Base-by-base conservation (phyloP, 2,797 vertebrate species). In the Allobates femoralis region DNA sequence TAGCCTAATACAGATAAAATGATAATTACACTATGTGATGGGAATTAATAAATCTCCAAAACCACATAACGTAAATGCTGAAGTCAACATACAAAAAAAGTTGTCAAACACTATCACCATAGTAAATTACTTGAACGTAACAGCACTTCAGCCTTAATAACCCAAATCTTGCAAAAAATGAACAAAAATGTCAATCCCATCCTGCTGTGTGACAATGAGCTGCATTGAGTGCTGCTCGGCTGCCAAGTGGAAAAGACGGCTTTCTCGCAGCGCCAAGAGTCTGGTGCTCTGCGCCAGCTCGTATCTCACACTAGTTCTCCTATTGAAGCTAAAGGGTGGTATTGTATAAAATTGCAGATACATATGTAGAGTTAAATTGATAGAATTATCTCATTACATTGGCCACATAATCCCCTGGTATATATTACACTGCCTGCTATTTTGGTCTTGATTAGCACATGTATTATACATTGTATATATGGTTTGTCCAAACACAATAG, bases 171-270 rank as follows among this genome's bases (percentile, higher is more conserved):
- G 53, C 58, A 60, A 77, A 78, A 51, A 58, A 34, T n/a, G 73
- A 83, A 84, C 62, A 82, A 66, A 76, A 79, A 87, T 73, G 81
- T 83, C 80, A 83, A 69, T 83, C 37, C 64, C 51, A 26, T 83
- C 81, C 73, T 32, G 79, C 66, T 84, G 76, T 66, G 86, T 87
- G 86, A 84, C 82, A 81, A 84, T 80, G 84, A 87, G 66, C 41
- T 80, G 51, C 69, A 80, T 64, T 87, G 86, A 80, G 84, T 87
- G 86, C 76, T 56, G 58, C n/a, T 50, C n/a, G 30, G 37, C 53
- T 87, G 86, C 86, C 86, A 87, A 87, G 69, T 80, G 41, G 64
- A 74, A 41, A 34, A 84, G 46, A 84, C 81, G 79, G 73, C 51
- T 18, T 67, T 32, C 56, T 79, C 41, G 19, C 66, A 19, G 62